These are phyloP conservation scores for Tipula lateralis DNA, from an alignment of 2,888 invertebrate species.

Conservation along the genomic window DNA sequence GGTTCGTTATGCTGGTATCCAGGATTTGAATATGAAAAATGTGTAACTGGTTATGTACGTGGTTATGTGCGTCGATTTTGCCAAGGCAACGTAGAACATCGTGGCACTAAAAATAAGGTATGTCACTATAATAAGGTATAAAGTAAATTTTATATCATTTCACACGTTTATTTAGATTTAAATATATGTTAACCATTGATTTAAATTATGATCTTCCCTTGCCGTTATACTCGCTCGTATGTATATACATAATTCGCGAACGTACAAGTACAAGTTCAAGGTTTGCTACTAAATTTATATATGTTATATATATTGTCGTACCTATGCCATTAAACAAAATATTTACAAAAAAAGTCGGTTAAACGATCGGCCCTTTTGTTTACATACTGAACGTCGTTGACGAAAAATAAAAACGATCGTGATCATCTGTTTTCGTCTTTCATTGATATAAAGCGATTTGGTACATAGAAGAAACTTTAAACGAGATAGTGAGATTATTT, in stretches of 20 bases:
- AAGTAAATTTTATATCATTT: no score
- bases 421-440: background rate
- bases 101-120: slow-evolving; percentile 67
- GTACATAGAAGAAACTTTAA: no score
- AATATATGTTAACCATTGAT: background rate
- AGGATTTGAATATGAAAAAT: slow-evolving; percentile 78
- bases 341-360: background rate
- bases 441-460: background rate
- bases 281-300: background rate
- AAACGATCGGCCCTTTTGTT: background rate
- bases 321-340: background rate
- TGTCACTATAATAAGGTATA: background rate
- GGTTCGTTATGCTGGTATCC: slow-evolving; percentile 95
- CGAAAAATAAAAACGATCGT: background rate
- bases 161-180: background rate
- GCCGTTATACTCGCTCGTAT: no score
- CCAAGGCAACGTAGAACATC: slow-evolving; percentile 83
- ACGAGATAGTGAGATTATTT: background rate
- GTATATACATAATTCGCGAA: background rate
- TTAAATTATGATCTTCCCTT: background rate
- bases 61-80: slow-evolving; percentile 84
- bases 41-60: slow-evolving; percentile 67
- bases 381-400: no score
- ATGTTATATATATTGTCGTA: no score
- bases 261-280: background rate